phyloP scores from a whole-genome alignment of 2,888 invertebrate species.

The Cerastoderma edule region DNA sequence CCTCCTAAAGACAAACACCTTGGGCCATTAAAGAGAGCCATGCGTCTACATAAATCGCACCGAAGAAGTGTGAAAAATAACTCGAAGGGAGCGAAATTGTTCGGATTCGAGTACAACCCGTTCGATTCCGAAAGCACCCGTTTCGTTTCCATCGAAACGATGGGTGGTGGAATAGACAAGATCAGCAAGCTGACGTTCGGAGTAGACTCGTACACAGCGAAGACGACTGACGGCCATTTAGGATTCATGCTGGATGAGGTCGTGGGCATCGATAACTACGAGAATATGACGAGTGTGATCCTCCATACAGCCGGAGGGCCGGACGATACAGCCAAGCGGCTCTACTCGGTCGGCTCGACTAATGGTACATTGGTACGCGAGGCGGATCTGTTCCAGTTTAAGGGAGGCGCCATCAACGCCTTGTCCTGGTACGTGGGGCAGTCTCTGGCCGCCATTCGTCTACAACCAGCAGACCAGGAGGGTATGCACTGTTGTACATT shows the following conservation, averaged over 20 bases:
- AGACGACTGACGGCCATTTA: not conserved
- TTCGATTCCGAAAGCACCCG: conserved; percentile 52
- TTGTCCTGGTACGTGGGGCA: conserved; percentile 51
- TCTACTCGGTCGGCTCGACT: conserved; percentile 53
- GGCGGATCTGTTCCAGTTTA: conserved; percentile 42
- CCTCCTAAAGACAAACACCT: conserved; percentile 28
- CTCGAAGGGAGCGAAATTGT: conserved; percentile 26
- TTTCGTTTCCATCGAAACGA: conserved; percentile 51
- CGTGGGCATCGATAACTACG: conserved; percentile 47
- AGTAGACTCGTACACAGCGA: conserved; percentile 43
- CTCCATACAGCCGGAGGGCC: conserved; percentile 47
- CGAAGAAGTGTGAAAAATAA: not conserved
- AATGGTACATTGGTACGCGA: conserved; percentile 57
- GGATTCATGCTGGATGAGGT: conserved; percentile 59
- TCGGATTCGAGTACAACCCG: conserved; percentile 63
- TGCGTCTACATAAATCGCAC: conserved; percentile 29
- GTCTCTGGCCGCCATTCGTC: conserved; percentile 58
- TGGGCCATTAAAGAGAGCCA: conserved; percentile 34
- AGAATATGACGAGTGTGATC: conserved; percentile 50
- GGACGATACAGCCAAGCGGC: conserved; percentile 50
- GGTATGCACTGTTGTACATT: too few relatives aligned
- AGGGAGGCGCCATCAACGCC: conserved; percentile 46
- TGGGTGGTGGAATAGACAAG: conserved; percentile 44
- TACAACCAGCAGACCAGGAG: conserved; percentile 45
- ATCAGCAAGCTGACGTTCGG: conserved; percentile 55